Evolutionary conservation across 2,888 invertebrate genomes (phyloP).

Genomic region (Drosophila mimica): DNA sequence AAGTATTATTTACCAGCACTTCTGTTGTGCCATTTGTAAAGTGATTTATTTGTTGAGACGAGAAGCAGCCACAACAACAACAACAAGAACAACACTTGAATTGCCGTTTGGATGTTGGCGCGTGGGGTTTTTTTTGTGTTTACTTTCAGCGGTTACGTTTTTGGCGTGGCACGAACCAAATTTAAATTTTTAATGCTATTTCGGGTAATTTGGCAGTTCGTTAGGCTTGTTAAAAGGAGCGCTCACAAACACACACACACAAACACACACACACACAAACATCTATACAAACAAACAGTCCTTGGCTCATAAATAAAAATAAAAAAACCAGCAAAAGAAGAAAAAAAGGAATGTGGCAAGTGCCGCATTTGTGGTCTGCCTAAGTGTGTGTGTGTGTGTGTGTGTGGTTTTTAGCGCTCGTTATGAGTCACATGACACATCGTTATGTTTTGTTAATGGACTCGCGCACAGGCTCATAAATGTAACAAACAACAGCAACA

Average conservation of each 20-base stretch:
- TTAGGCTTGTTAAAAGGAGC: slow-evolving; percentile 69
- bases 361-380: slow-evolving; percentile 66
- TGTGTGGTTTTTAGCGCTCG: slow-evolving; percentile 52
- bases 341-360: slow-evolving; percentile 40
- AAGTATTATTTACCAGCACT: slow-evolving; percentile 34
- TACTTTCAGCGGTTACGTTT: slow-evolving; percentile 70
- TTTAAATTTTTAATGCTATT: slow-evolving; percentile 81
- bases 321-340: slow-evolving; percentile 18
- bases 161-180: slow-evolving; percentile 64
- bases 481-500: slow-evolving; percentile 32
- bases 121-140: slow-evolving; percentile 35
- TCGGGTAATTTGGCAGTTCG: slow-evolving; percentile 82
- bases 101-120: slow-evolving; percentile 39
- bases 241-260: slow-evolving; percentile 34
- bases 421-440: slow-evolving; percentile 81
- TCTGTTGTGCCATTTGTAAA: slow-evolving; percentile 49
- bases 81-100: slow-evolving; percentile 25
- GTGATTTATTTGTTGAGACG: slow-evolving; percentile 56
- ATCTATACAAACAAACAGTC: slow-evolving; percentile 25
- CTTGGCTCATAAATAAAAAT: slow-evolving; percentile 67
- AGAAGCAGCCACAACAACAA: slow-evolving; percentile 13
- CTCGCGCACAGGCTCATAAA: slow-evolving; percentile 62
- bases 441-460: slow-evolving; percentile 83
- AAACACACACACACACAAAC: slow-evolving; percentile 23
- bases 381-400: slow-evolving; percentile 26